Conservation (phyloP, 2,797 vertebrate species). For the Pipistrellus pygmaeus region DNA sequence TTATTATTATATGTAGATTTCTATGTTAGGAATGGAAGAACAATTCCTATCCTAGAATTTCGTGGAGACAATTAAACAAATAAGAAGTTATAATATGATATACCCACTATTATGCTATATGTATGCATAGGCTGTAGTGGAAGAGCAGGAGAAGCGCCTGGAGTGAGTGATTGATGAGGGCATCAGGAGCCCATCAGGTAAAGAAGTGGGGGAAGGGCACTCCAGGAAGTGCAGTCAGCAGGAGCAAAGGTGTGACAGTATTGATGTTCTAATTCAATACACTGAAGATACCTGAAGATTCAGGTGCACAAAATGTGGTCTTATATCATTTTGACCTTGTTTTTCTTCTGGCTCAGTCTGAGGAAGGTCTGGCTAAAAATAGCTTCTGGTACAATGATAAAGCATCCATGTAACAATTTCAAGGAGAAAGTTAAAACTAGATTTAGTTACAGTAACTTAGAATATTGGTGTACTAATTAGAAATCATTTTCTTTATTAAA, state of each 20-base stretch:
- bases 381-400: constrained; percentile 67
- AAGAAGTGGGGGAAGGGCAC: not conserved
- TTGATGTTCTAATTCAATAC: constrained; percentile 17
- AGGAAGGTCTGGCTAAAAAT: constrained; percentile 76
- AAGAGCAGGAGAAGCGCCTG: not conserved
- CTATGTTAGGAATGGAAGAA: constrained; percentile 28
- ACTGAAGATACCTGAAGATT: constrained; percentile 37
- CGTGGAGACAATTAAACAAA: constrained; percentile 9
- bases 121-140: not conserved
- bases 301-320: constrained; percentile 59
- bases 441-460: constrained; percentile 51
- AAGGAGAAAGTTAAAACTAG: constrained; percentile 65
- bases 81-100: not conserved
- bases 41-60: not conserved
- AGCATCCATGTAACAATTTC: constrained; percentile 73
- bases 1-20: constrained; percentile 44
- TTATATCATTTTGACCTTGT: constrained; percentile 78
- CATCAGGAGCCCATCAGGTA: not conserved
- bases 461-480: constrained; percentile 47
- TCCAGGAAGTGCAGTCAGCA: not conserved
- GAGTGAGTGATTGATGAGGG: not conserved
- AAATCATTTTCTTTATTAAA: constrained; percentile 51
- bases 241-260: not conserved
- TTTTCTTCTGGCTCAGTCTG: constrained; percentile 70
- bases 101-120: not conserved